A percentile compares a stretch with the other conserved stretches of the same genome.
Conservation (phyloP, 2,888 invertebrate genomes). For the Plutella xylostella region DNA sequence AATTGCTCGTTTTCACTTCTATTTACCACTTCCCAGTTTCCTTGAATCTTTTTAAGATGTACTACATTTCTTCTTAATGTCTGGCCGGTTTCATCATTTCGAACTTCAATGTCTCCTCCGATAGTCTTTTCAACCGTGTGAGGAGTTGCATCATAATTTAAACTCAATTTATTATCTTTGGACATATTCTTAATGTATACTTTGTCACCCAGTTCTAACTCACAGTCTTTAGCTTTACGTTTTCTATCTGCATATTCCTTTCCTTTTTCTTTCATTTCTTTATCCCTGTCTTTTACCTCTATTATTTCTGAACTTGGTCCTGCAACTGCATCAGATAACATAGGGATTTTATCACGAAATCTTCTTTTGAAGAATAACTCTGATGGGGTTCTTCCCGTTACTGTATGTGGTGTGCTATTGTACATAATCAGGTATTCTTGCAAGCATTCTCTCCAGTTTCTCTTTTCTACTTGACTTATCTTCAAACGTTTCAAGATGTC, state of each 20-base stretch:
- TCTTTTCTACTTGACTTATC: constrained; percentile 17
- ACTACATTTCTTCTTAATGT: not conserved
- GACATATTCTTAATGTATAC: constrained; percentile 5
- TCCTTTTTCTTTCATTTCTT: constrained; percentile 1
- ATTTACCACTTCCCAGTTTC: constrained; percentile 1
- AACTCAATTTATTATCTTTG: constrained; percentile 1
- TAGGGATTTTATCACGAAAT: constrained; percentile 5
- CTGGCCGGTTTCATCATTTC: constrained; percentile 6
- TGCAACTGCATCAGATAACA: not conserved
- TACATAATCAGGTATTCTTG: constrained; percentile 15
- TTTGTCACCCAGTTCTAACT: constrained; percentile 4
- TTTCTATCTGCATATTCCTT: constrained; percentile 3
- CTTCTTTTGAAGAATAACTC: constrained; percentile 2
- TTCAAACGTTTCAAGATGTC: too few relatives aligned
- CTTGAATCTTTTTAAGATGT: constrained; percentile 5
- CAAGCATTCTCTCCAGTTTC: constrained; percentile 12
- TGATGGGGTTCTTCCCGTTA: constrained; percentile 4
- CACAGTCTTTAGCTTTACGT: not conserved
- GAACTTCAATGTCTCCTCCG: constrained; percentile 1
- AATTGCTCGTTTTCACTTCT: not conserved
- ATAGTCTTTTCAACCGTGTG: constrained; percentile 2
- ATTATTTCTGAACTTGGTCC: too few relatives aligned
- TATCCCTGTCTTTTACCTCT: constrained; percentile 2
- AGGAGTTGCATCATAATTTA: constrained; percentile 1
- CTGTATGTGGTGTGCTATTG: constrained; percentile 7